These are phyloP conservation scores for Agrypnia vestita DNA, from an alignment of 1,140 invertebrate species.

Conservation along the genomic window DNA sequence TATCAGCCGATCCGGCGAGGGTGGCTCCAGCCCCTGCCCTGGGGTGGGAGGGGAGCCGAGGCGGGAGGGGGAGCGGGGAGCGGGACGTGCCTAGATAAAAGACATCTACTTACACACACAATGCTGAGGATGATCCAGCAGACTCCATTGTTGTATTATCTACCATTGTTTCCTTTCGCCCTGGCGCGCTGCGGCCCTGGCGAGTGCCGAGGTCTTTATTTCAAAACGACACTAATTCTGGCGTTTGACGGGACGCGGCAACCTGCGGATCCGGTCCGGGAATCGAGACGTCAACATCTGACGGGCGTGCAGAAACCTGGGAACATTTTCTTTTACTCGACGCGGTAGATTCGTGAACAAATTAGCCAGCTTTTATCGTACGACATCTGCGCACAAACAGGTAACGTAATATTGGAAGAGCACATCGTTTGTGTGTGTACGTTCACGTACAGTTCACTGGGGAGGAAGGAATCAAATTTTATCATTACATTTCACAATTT, in stretches of 20 bases:
- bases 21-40: not conserved
- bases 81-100: constrained; percentile 60
- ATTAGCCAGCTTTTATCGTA: too few relatives aligned
- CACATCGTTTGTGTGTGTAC: too few relatives aligned
- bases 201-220: constrained; percentile 51
- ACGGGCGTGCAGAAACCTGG: too few relatives aligned
- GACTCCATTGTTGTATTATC: constrained; percentile 62
- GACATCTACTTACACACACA: constrained; percentile 60
- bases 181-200: constrained; percentile 38
- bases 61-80: constrained; percentile 16
- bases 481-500: too few relatives aligned
- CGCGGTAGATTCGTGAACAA: too few relatives aligned
- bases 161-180: constrained; percentile 61
- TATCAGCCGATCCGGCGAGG: constrained; percentile 14
- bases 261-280: not conserved
- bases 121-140: constrained; percentile 61
- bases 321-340: too few relatives aligned
- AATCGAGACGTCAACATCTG: too few relatives aligned
- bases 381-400: too few relatives aligned
- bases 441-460: too few relatives aligned
- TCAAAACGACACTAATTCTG: constrained; percentile 40
- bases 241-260: constrained; percentile 23
- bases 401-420: too few relatives aligned
- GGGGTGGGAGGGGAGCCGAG: constrained; percentile 26
- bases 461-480: too few relatives aligned